Evolutionary conservation across 2,888 invertebrate species (phyloP), one percentile per base, ranked within the genome.

Genomic region (Argynnis bischoffii): DNA sequence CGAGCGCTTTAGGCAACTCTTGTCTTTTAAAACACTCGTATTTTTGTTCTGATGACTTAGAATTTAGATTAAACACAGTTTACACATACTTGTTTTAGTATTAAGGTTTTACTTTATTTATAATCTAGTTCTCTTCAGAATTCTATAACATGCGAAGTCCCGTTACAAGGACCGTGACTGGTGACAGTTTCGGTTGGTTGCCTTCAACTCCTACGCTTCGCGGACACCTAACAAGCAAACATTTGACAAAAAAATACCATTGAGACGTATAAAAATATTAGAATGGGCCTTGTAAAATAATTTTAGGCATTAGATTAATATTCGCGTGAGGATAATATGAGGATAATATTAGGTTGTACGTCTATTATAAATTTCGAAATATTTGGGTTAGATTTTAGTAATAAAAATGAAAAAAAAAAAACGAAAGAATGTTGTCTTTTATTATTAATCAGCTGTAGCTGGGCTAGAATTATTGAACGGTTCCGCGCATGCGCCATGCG

Each of bases 401-500:
- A 46, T 56, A 50, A 16, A 35, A 26, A 41, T 21, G 56, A 46
- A 50, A 35, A 15, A 18, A 15, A 18, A 15, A 51, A 47, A 13
- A 48, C 63, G 54, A 16, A 31, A 4, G 31, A n/a, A 48, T 46
- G n/a, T 18, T n/a, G 26, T n/a, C 47, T 66, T 60, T 66, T 50
- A 66, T 55, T 64, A 73, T 75, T 74, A 76, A 78, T 79, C 82
- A 82, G 79, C 80, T 81, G 80, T 69, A 73, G 69, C 61, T 71
- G 76, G 75, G 75, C 66, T 73, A 71, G 69, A 74, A 69, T 75
- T 92, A 92, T 92, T 85, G 92, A 92, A 80, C 92, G 89, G 79
- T 66, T 76, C 69, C 81, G 77, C 89, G 88, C 92, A 89, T 90
- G 92, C 92, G 92, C 86, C 65, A 69, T 81, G 74, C 74, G 64